Percentiles rank a stretch among this genome's conserved stretches.
These are phyloP conservation scores for Psix sp. DNA, from an alignment of 1,140 invertebrate genomes.

Conservation along the genomic window DNA sequence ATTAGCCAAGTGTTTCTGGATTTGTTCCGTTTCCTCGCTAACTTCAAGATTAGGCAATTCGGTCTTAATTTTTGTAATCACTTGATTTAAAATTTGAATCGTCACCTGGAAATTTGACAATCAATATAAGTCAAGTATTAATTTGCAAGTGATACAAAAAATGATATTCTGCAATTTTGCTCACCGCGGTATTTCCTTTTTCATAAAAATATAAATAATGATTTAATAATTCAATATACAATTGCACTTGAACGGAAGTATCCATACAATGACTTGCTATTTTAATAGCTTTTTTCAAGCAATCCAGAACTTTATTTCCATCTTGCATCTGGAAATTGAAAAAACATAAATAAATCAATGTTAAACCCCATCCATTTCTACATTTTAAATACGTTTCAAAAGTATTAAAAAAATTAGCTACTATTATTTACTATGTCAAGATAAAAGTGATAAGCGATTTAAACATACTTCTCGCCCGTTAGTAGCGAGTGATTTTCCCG, in stretches of 20 bases:
- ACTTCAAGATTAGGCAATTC: slow-evolving; percentile 94
- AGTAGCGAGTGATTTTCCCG: slow-evolving; percentile 85
- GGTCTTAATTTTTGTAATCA: slow-evolving; percentile 94
- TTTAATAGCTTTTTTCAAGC: slow-evolving; percentile 95
- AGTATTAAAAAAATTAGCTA: neutral
- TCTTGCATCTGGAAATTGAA: slow-evolving; percentile 84
- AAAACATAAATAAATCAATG: slow-evolving; percentile 1
- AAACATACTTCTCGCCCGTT: slow-evolving; percentile 81
- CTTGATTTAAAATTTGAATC: slow-evolving; percentile 87
- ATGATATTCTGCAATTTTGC: slow-evolving; percentile 1
- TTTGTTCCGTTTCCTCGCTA: slow-evolving; percentile 96
- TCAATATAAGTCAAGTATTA: neutral
- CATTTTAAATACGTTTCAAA: neutral
- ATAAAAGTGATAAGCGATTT: too few relatives aligned
- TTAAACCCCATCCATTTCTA: too few relatives aligned
- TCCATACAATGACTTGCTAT: slow-evolving; percentile 99
- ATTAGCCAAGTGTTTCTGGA: slow-evolving; percentile 95
- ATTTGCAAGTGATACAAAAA: neutral
- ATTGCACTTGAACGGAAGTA: slow-evolving; percentile 95
- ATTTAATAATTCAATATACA: slow-evolving; percentile 96
- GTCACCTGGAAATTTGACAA: slow-evolving; percentile 78
- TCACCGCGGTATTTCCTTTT: slow-evolving; percentile 88
- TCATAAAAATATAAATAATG: slow-evolving; percentile 97
- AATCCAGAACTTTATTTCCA: slow-evolving; percentile 93
- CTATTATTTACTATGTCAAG: too few relatives aligned